Base-by-base conservation (phyloP, 2,888 invertebrate genomes). In the Tenthredo notha region DNA sequence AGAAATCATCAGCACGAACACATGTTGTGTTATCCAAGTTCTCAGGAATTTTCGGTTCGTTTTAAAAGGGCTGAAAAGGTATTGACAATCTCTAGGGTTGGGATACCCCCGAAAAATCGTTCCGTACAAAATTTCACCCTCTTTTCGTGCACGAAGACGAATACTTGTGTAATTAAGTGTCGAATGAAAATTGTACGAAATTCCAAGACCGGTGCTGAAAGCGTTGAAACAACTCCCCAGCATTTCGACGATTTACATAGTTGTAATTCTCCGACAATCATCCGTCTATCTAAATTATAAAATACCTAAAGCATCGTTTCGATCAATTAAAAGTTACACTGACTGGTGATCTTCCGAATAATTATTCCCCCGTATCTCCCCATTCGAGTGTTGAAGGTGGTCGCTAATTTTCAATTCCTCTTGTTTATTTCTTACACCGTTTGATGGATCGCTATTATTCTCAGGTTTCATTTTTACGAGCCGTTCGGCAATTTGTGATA, bases 401-500 rank as follows among this genome's bases (percentile, higher is more conserved):
- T 33, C n/a, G 54, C 58, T 77, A 74, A 84, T 78, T 78, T 84
- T 84, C 18, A 54, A n/a, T 54, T 54, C 9, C 29, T 58, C 40
- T 33, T 33, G 18, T 65, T 78, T 65, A 84, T 78, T 84, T 84
- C 78, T 25, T 21, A 78, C 65, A 77, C 5, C 18, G 25, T 5
- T 15, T 47, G 82, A 83, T 37, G 21, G 80, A 40, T 80, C 80
- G 40, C 33, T 47, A 67, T 70, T 83, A 40, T 29, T 67, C 70
- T 83, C 50, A 12, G 83, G 70, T 67, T 83, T 70, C 83, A 65
- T 47, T 83, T 67, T 70, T 83, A 80, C 61, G 80, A 80, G 80
- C 61, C 80, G 80, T 80, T 61, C 80, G 54, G 70, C 85, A 70
- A 85, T 85, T 85, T 85, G 85, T 85, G 85, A 67, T 85, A 85